phyloP scores from a whole-genome alignment of 2,113 vertebrate species.

The Thermophis baileyi region DNA sequence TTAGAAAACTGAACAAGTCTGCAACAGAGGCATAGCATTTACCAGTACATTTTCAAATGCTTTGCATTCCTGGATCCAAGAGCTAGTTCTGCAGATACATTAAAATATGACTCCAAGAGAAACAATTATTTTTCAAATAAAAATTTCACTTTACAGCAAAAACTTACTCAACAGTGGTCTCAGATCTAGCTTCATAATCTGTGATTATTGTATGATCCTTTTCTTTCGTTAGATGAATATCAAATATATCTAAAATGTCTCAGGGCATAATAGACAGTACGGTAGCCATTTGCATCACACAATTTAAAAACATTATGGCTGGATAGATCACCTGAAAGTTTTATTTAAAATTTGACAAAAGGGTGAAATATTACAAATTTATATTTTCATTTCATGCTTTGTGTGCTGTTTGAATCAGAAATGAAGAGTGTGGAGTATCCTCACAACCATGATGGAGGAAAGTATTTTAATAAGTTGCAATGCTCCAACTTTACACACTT shows the following conservation, averaged over 20 bases:
- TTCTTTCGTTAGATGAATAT: neutral
- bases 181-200: neutral
- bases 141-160: neutral
- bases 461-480: neutral
- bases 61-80: neutral
- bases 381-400: neutral
- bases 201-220: neutral
- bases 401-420: neutral
- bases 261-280: neutral
- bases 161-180: neutral
- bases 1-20: slow-evolving; percentile 26
- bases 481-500: neutral
- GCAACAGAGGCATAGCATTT: neutral
- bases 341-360: neutral
- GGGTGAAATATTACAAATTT: neutral
- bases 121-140: neutral
- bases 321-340: neutral
- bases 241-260: neutral
- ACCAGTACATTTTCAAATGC: neutral
- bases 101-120: neutral
- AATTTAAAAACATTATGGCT: neutral
- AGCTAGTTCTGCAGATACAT: neutral
- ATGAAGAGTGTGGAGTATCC: neutral
- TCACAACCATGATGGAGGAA: neutral
- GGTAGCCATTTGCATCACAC: neutral